Evolutionary conservation across 2,113 vertebrate genomes (phyloP), one percentile per base, ranked within the genome.

Genomic region (Cercocebus atys): DNA sequence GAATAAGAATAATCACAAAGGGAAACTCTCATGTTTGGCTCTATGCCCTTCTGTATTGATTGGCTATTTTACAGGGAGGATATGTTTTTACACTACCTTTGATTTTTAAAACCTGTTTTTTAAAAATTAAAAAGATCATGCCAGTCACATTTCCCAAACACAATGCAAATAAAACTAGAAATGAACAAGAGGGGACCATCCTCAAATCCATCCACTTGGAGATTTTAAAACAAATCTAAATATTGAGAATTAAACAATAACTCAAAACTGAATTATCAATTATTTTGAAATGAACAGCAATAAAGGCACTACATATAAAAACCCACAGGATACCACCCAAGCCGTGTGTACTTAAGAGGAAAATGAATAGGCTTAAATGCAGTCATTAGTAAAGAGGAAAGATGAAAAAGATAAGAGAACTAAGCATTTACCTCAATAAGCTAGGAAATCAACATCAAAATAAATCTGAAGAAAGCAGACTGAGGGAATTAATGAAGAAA

Each of bases 201-300:
- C 50, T 43, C 57, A 83, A 73, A 84, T 82, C 93, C 72, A 45
- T 84, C 72, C 64, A 83, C 40, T 95, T 79, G 43, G 88, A 97
- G 85, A 87, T 80, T 88, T 82, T 84, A 90, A 95, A 93, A 94
- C 94, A 93, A 95, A 76, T 72, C 88, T 96, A 96, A 97, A 95
- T 86, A 94, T 94, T 3, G 8, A 14, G 88, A 97, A 95, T 97
- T 97, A 97, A 95, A 91, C 85, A 68, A 95, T 91, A 96, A 96
- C 88, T 97, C 85, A 80, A 73, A 97, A 93, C 45, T 45, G 90
- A 96, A 96, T 96, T 82, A 68, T 88, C 59, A 96, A 59, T 76
- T 81, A 82, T 86, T 97, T 95, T 81, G 79, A 95, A 96, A 92
- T 75, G 84, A 97, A 64, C 61, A 68, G 89, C 84, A 93, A 47